Base-by-base conservation (phyloP, 2,113 vertebrate species). In the Chloroceryle aenea region DNA sequence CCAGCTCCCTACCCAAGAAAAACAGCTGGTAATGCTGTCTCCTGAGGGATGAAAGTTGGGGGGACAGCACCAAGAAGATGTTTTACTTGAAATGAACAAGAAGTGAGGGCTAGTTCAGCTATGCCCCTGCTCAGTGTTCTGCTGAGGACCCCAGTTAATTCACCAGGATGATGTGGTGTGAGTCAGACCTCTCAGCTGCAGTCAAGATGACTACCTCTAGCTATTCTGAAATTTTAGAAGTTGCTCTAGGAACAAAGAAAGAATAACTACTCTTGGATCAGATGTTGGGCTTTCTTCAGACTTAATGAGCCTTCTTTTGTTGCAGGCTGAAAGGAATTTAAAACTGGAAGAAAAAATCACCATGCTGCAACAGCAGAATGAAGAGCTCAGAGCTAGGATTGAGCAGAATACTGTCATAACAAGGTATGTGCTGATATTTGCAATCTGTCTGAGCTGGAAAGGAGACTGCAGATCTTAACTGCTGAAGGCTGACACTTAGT, bases 281-380 rank as follows among this genome's bases (percentile, higher is more conserved):
- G 8, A 9, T n/a, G 9, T n/a, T 58, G 30, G 27, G 7, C 47
- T 56, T 58, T 47, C 62, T 79, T 85, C 40, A 63, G 45, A 17
- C 36, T 92, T 76, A 68, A 84, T 19, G 27, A 62, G 48, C 3
- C 7, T 42, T 19, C 29, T 52, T 78, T 97, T 92, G 71, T 97
- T 98, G 86, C 97, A 99, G 99, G 99, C 98, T 79, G 99, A 99
- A 97, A 99, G 99, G 97, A 99, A 99, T 36, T 98, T 99, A 63
- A 97, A 99, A 81, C 96, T 99, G 97, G 99, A 99, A 95, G 99
- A 99, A 95, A 99, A 98, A 93, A 98, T 99, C 55, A 99, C 99
- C 42, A 98, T 99, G 66, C 98, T 99, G 62, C 99, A 99, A 97
- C 99, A 99, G 97, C 99, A 99, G 97, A 99, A 99, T 0, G 99